Conservation (phyloP, 2,113 vertebrate species). For the Melanocharis versteri region DNA sequence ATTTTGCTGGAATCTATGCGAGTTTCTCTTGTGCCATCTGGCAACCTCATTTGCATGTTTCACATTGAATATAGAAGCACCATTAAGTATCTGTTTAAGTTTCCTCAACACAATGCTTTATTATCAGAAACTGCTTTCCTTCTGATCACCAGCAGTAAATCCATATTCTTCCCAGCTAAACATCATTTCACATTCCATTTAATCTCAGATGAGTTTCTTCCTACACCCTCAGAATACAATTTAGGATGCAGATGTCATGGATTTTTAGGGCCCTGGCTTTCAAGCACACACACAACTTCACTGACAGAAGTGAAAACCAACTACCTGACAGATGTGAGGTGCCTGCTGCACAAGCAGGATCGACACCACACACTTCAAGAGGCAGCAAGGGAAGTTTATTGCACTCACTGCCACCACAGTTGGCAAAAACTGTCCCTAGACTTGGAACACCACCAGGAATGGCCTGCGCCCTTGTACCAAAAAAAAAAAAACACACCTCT, state of each 20-base stretch:
- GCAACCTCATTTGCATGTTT: not conserved
- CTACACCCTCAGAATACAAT: not conserved
- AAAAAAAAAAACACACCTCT: not conserved
- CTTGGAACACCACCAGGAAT: not conserved
- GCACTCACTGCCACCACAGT: not conserved
- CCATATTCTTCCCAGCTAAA: not conserved
- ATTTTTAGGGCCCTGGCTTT: not conserved
- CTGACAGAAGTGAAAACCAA: not conserved
- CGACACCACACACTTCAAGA: not conserved
- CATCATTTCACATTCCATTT: not conserved
- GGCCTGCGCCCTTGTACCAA: not conserved
- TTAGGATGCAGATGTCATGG: not conserved
- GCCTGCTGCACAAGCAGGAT: not conserved
- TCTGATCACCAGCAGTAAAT: not conserved
- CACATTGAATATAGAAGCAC: not conserved
- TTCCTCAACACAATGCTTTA: not conserved
- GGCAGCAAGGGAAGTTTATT: not conserved
- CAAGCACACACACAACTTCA: not conserved
- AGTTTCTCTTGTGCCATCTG: not conserved
- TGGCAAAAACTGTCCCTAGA: not conserved
- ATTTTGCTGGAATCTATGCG: not conserved
- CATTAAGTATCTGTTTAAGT: not conserved
- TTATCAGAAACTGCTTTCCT: not conserved
- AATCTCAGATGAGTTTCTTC: not conserved
- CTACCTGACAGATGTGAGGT: not conserved